Conservation (phyloP, 1,140 invertebrate genomes). For the Galendromus occidentalis region DNA sequence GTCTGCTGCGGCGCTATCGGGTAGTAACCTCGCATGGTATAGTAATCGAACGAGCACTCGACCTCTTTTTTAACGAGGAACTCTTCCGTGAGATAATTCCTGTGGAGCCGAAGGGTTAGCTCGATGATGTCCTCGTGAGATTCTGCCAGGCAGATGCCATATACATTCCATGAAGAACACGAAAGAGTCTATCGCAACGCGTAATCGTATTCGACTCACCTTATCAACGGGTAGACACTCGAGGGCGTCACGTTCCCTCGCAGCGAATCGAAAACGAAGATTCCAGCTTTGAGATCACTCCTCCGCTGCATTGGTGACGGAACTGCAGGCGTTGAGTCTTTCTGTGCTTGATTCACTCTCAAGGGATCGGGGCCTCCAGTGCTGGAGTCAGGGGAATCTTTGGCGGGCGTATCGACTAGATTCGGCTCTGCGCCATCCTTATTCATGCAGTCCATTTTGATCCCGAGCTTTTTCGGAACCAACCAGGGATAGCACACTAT, state of each 20-base stretch:
- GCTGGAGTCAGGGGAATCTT: slow-evolving; percentile 5
- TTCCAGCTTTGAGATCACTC: not conserved
- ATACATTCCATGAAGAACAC: too few species aligned
- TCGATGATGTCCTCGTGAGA: too few species aligned
- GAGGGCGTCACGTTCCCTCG: too few species aligned
- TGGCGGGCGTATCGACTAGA: slow-evolving; percentile 10
- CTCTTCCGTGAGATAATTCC: slow-evolving; percentile 10
- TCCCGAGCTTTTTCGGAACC: slow-evolving; percentile 29
- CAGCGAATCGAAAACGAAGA: not conserved
- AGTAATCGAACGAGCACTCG: slow-evolving; percentile 15
- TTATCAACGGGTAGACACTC: too few species aligned
- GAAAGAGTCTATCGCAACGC: too few species aligned
- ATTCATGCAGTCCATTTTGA: not conserved
- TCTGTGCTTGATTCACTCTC: too few species aligned
- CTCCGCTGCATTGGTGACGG: slow-evolving; percentile 7
- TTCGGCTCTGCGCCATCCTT: slow-evolving; percentile 18
- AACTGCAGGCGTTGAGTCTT: too few species aligned
- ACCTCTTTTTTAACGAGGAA: slow-evolving; percentile 13
- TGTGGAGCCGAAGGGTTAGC: not conserved
- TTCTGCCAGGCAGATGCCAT: too few species aligned
- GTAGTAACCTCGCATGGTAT: slow-evolving; percentile 52
- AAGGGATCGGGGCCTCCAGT: not conserved
- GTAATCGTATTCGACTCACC: too few species aligned
- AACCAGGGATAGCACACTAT: slow-evolving; percentile 83
- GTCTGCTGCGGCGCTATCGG: slow-evolving; percentile 86